Conservation (phyloP, 2,888 invertebrate species). For the Drosophila neotestacea region DNA sequence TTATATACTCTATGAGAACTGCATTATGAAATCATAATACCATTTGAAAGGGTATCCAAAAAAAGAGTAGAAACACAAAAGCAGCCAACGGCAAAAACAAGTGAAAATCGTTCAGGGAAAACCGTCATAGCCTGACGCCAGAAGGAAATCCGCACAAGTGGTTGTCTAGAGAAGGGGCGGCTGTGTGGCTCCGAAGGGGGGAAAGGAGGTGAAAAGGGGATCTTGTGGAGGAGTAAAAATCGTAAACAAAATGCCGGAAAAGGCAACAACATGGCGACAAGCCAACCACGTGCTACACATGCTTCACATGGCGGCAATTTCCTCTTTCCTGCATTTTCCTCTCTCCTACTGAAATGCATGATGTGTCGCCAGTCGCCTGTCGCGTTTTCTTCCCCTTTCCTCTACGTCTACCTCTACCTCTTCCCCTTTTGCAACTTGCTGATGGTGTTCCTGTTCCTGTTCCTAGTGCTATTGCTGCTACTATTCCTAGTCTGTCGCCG, state of each 20-base stretch:
- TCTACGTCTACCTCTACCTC: background rate
- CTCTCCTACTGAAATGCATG: conserved; percentile 28
- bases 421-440: background rate
- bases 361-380: conserved; percentile 41
- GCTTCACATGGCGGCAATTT: conserved; percentile 49
- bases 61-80: conserved; percentile 30
- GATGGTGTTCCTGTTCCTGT: conserved; percentile 22
- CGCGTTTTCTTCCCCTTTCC: background rate
- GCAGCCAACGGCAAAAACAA: conserved; percentile 63
- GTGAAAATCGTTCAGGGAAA: conserved; percentile 79
- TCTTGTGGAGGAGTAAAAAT: conserved; percentile 46
- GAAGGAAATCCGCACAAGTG: conserved; percentile 67
- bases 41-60: conserved; percentile 22
- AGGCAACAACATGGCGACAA: conserved; percentile 77
- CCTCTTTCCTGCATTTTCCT: background rate
- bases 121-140: conserved; percentile 53
- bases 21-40: background rate
- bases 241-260: conserved; percentile 80
- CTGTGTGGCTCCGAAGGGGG: no score
- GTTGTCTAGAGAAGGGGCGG: conserved; percentile 1
- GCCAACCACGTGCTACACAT: conserved; percentile 70
- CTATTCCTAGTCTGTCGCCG: conserved; percentile 54
- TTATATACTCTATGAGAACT: no score
- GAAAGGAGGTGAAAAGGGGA: background rate
- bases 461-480: conserved; percentile 17